A percentile compares a stretch with the other conserved stretches of the same genome.
Conservation (phyloP, 2,888 invertebrate genomes). For the Tenthredo scrophulariae region DNA sequence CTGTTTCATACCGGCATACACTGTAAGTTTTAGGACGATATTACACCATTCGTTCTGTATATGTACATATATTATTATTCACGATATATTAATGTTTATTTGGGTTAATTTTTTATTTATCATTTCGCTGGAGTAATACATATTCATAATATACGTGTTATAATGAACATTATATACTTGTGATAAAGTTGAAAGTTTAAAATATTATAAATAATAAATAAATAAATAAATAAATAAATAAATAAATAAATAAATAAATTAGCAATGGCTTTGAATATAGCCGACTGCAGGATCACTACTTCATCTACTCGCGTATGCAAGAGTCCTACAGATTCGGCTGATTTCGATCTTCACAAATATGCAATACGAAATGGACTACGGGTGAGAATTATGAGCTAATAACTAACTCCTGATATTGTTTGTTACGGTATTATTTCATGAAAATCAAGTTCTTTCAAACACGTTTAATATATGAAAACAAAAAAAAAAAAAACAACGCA, state of each 20-base stretch:
- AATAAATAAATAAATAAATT: neutral
- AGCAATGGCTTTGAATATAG: neutral
- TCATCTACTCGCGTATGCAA: neutral
- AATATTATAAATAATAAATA: neutral
- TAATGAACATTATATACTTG: neutral
- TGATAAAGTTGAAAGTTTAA: neutral
- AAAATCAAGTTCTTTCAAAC: neutral
- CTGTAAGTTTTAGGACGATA: neutral
- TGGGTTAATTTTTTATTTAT: neutral
- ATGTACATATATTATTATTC: neutral
- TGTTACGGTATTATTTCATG: neutral
- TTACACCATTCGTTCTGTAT: neutral
- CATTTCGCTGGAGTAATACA: neutral
- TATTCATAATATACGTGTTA: neutral
- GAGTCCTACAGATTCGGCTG: slow-evolving; percentile 17
- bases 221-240: neutral
- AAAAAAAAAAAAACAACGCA: no score
- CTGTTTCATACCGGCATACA: neutral
- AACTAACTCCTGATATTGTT: neutral
- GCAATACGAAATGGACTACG: slow-evolving; percentile 7
- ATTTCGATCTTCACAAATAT: slow-evolving; percentile 38
- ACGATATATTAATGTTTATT: neutral
- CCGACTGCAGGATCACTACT: neutral
- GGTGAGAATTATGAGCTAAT: neutral
- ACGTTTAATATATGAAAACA: no score